phyloP scores from a whole-genome alignment of 2,797 vertebrate genomes.

The Coracias cyanogaster region DNA sequence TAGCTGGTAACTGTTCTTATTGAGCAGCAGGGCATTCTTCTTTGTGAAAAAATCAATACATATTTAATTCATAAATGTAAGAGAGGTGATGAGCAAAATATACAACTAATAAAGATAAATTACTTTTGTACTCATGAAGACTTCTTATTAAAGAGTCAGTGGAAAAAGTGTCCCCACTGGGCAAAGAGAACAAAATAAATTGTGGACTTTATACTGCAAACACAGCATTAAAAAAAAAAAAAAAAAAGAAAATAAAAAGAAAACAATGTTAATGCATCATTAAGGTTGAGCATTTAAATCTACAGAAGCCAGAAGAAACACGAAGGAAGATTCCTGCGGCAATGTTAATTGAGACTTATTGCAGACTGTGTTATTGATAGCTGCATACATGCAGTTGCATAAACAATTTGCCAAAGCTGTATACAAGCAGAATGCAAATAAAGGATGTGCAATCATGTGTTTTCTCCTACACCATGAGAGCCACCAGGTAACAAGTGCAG shows the following conservation, averaged over 20 bases:
- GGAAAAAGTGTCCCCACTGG: conserved; percentile 28
- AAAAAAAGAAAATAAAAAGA: not conserved
- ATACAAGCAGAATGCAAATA: not conserved
- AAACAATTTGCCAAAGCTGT: not conserved
- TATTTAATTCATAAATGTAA: conserved; percentile 63
- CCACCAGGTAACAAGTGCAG: not conserved
- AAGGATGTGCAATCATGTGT: not conserved
- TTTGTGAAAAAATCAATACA: conserved; percentile 43
- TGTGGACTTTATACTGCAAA: conserved; percentile 6
- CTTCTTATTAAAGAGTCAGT: conserved; percentile 41
- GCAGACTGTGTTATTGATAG: not conserved
- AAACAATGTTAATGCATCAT: conserved; percentile 3
- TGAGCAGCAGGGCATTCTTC: not conserved
- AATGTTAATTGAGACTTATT: conserved; percentile 40
- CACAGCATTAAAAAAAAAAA: not conserved
- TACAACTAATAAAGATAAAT: conserved; percentile 61
- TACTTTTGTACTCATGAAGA: not conserved
- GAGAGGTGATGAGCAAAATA: conserved; percentile 39
- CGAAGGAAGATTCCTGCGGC: conserved; percentile 15
- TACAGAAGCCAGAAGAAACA: conserved; percentile 22
- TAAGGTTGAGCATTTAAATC: conserved; percentile 17
- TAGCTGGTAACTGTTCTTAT: conserved; percentile 1
- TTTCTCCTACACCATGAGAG: not conserved
- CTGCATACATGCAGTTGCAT: not conserved
- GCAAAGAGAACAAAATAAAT: conserved; percentile 49